phyloP scores from a whole-genome alignment of 1,140 invertebrate species.

The Paraescarpia echinospica region DNA sequence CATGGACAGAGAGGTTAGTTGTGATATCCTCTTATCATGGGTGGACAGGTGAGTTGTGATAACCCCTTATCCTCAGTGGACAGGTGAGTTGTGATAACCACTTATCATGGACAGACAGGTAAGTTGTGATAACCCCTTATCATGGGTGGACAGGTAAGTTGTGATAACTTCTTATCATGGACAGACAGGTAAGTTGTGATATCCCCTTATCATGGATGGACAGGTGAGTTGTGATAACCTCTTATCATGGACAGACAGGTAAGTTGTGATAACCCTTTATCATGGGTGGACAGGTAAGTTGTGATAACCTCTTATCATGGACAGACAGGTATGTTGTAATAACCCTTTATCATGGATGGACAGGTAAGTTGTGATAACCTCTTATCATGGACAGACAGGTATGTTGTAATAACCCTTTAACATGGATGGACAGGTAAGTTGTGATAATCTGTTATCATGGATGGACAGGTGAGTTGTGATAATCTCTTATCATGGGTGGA shows the following conservation, averaged over 20 bases:
- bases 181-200: no score
- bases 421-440: neutral
- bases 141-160: neutral
- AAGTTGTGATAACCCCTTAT: neutral
- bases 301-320: neutral
- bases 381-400: no score
- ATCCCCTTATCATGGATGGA: neutral
- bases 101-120: no score
- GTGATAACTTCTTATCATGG: no score
- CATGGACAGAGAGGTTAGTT: neutral
- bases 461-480: conserved; percentile 61
- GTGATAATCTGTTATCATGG: conserved; percentile 68
- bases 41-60: conserved; percentile 61
- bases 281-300: neutral
- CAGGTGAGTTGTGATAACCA: neutral
- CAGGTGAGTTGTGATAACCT: no score
- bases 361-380: neutral
- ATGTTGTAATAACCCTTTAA: no score
- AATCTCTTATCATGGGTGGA: neutral
- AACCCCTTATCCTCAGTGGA: neutral
- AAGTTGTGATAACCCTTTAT: conserved; percentile 13
- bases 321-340: no score
- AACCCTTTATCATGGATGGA: neutral
- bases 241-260: conserved; percentile 70
- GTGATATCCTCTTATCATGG: conserved; percentile 68